Percentiles rank a stretch among this genome's conserved stretches.
Evolutionary conservation across 1,140 invertebrate genomes (phyloP).

Genomic region (Lithobius niger): DNA sequence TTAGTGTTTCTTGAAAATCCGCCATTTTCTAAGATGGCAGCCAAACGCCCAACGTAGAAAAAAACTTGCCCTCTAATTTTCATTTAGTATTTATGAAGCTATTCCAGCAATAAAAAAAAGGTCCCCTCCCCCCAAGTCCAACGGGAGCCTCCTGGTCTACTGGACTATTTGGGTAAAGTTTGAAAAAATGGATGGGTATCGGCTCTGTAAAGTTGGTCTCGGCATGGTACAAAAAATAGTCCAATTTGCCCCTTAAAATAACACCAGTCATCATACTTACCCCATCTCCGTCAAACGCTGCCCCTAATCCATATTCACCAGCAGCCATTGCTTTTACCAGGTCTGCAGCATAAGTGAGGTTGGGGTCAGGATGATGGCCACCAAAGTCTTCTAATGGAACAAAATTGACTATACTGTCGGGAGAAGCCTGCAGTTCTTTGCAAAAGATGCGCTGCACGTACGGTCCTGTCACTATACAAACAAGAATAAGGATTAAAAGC

Average conservation of each 20-base stretch:
- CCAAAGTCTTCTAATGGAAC: slow-evolving; percentile 86
- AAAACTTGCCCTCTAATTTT: too few relatives aligned
- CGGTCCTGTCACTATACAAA: slow-evolving; percentile 76
- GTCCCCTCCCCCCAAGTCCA: not conserved
- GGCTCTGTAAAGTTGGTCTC: too few relatives aligned
- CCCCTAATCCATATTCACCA: slow-evolving; percentile 82
- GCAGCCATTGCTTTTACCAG: slow-evolving; percentile 63
- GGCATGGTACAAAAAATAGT: too few relatives aligned
- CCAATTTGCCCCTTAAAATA: too few relatives aligned
- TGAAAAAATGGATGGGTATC: too few relatives aligned
- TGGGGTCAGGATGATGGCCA: slow-evolving; percentile 94
- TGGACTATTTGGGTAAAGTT: not conserved
- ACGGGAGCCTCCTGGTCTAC: too few relatives aligned
- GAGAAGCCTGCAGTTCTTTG: slow-evolving; percentile 62
- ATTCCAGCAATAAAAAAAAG: not conserved
- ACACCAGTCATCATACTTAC: too few relatives aligned
- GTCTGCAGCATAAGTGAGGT: slow-evolving; percentile 86
- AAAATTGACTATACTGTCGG: slow-evolving; percentile 50
- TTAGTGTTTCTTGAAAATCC: too few relatives aligned
- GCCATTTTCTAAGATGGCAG: too few relatives aligned
- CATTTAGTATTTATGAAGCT: too few relatives aligned
- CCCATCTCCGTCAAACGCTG: slow-evolving; percentile 98
- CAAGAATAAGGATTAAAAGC: too few relatives aligned
- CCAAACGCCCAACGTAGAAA: too few relatives aligned
- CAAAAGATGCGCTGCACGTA: slow-evolving; percentile 84